These are phyloP conservation scores for Nemoura dubitans DNA, from an alignment of 2,888 invertebrate species.

Conservation along the genomic window DNA sequence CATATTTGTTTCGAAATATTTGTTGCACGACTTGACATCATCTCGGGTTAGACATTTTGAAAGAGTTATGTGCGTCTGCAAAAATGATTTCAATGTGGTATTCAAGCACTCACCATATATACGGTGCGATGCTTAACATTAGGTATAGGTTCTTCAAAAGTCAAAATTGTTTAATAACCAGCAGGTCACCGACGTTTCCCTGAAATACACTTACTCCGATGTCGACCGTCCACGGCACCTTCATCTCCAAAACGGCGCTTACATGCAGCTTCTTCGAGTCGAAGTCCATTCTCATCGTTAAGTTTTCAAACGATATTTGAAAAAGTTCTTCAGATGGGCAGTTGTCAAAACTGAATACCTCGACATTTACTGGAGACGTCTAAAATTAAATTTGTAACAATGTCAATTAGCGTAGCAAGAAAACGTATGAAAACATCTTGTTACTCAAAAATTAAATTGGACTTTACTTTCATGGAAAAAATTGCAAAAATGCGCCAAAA, in stretches of 20 bases:
- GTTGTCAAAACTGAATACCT: background rate
- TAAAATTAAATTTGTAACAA: too few species aligned
- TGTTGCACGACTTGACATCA: background rate
- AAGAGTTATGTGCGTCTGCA: background rate
- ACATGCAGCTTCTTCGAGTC: background rate
- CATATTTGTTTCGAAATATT: background rate
- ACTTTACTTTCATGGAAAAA: too few species aligned
- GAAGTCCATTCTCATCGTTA: background rate
- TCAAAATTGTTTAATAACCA: too few species aligned
- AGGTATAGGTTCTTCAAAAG: too few species aligned
- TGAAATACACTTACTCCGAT: background rate
- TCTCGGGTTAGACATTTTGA: background rate
- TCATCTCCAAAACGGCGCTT: background rate
- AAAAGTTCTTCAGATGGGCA: background rate
- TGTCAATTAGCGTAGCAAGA: too few species aligned
- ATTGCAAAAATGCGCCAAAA: too few species aligned
- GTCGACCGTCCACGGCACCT: background rate
- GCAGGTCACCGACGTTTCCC: too few species aligned
- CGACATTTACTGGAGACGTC: background rate
- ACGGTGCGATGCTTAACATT: too few species aligned
- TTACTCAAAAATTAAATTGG: too few species aligned
- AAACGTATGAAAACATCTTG: too few species aligned
- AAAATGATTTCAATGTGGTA: background rate
- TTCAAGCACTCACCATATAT: too few species aligned
- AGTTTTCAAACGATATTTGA: background rate